Evolutionary conservation across 2,888 invertebrate genomes (phyloP).

Genomic region (Agonopterix arenella): DNA sequence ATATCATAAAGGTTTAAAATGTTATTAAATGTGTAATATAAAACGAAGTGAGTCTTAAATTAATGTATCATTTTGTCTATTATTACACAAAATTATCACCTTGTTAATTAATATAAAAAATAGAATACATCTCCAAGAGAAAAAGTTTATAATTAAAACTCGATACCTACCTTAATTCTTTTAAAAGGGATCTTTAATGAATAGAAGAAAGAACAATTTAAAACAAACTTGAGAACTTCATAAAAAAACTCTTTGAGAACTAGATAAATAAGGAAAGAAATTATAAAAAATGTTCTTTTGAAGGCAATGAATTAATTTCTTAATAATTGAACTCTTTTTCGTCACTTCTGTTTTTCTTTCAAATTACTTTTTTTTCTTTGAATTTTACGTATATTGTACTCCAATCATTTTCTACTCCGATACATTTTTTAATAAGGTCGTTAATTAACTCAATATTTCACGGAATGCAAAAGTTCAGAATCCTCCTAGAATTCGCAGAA

Average conservation of each 20-base stretch:
- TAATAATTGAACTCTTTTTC: conserved; percentile 29
- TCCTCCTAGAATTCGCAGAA: no score
- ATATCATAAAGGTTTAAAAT: no score
- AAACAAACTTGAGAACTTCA: conserved; percentile 10
- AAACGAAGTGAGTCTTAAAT: no score
- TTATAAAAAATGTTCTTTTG: conserved; percentile 24
- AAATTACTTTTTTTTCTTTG: conserved; percentile 15
- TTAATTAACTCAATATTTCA: no score
- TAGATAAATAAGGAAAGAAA: conserved; percentile 31
- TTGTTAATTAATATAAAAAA: no score
- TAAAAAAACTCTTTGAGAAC: conserved; percentile 18
- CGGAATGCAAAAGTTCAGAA: no score
- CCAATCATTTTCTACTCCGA: no score
- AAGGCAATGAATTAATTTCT: conserved; percentile 54
- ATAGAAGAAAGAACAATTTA: conserved; percentile 17
- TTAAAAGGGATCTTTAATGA: conserved; percentile 19
- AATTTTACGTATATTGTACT: not conserved
- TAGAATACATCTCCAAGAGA: no score
- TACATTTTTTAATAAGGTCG: no score
- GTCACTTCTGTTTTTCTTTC: conserved; percentile 32
- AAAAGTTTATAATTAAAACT: conserved; percentile 15
- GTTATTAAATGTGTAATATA: no score
- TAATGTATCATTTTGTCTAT: no score
- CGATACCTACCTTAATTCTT: conserved; percentile 12
- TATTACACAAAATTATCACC: no score